phyloP scores from a whole-genome alignment of 2,797 vertebrate species.

The Naso thynnoides region DNA sequence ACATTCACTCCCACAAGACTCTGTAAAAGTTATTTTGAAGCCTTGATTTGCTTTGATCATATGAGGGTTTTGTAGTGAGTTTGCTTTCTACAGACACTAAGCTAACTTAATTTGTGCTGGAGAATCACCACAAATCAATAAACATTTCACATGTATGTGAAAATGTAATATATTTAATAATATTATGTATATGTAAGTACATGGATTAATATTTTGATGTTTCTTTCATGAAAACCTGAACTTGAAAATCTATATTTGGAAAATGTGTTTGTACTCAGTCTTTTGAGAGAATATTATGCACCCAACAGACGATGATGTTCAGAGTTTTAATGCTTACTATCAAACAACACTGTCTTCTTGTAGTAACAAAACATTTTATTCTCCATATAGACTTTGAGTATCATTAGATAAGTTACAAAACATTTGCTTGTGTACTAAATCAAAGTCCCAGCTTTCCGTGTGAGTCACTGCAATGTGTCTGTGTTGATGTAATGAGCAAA shows the following conservation, averaged over 20 bases:
- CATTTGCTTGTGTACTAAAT: slow-evolving; percentile 33
- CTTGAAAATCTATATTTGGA: slow-evolving; percentile 20
- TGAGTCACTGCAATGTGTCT: slow-evolving; percentile 21
- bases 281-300: slow-evolving; percentile 12
- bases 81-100: slow-evolving; percentile 8
- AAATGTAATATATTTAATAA: too few species aligned
- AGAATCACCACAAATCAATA: slow-evolving; percentile 10
- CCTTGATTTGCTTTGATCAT: slow-evolving; percentile 13
- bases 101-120: not conserved
- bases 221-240: not conserved
- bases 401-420: slow-evolving; percentile 22
- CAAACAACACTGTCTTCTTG: slow-evolving; percentile 14
- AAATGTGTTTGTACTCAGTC: slow-evolving; percentile 11
- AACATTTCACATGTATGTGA: not conserved
- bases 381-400: not conserved
- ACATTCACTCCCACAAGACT: not conserved
- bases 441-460: slow-evolving; percentile 36
- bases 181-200: not conserved
- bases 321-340: slow-evolving; percentile 33
- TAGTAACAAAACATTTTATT: slow-evolving; percentile 25
- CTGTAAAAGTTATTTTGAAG: slow-evolving; percentile 6
- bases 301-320: slow-evolving; percentile 18
- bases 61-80: not conserved
- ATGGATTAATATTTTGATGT: not conserved
- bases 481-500: slow-evolving; percentile 68